These are phyloP conservation scores for Trachemys scripta DNA, from an alignment of 2,113 vertebrate genomes.

Conservation along the genomic window DNA sequence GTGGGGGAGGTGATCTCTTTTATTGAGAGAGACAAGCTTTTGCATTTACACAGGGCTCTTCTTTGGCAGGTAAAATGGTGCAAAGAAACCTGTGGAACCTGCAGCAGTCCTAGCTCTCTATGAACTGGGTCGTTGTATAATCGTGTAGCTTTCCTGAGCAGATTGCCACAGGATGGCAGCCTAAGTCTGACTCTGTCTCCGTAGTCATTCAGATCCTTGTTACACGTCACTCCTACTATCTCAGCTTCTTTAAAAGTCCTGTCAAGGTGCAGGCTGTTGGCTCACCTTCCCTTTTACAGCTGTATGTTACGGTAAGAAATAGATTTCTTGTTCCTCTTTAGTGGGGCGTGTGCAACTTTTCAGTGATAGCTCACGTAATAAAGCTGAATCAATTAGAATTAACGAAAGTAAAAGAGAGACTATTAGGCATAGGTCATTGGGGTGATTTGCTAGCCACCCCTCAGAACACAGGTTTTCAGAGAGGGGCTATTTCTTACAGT, in stretches of 20 bases:
- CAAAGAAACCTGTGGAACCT: background rate
- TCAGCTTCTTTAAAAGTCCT: background rate
- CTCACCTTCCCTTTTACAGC: background rate
- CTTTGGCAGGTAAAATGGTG: too few species aligned
- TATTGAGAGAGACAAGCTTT: background rate
- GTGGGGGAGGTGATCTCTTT: background rate
- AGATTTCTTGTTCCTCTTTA: background rate
- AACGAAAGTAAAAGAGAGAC: background rate
- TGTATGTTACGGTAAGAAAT: background rate
- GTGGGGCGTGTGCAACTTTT: background rate
- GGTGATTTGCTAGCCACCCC: background rate
- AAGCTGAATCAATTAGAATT: background rate
- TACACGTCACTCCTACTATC: background rate
- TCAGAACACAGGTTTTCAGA: background rate
- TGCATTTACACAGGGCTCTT: too few species aligned
- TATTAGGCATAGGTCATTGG: background rate
- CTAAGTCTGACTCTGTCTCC: background rate
- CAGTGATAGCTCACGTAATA: background rate
- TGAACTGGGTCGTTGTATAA: background rate
- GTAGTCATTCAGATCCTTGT: background rate
- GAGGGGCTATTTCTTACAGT: background rate
- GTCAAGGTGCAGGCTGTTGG: slow-evolving; percentile 1
- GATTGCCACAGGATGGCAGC: slow-evolving; percentile 53
- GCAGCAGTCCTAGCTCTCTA: background rate
- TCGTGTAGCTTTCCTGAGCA: background rate